A percentile compares a stretch with the other conserved stretches of the same genome.
phyloP scores from a whole-genome alignment of 2,113 vertebrate species.

The Colius striatus region DNA sequence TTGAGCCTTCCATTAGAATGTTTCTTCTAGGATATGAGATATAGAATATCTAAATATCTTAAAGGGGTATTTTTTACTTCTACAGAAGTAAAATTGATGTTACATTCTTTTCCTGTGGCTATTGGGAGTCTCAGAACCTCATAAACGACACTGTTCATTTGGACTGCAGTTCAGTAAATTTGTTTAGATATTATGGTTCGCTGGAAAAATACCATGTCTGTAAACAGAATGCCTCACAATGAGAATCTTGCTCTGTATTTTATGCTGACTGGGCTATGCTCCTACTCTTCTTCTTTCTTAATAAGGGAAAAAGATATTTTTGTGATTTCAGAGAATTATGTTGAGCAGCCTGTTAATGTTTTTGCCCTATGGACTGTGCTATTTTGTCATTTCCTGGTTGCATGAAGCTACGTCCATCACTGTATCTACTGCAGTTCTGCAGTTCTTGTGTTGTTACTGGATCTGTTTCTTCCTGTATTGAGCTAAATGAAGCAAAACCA shows the following conservation, averaged over 20 bases:
- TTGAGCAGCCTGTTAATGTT: not conserved
- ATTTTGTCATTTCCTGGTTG: not conserved
- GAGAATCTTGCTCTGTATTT: not conserved
- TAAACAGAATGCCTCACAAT: not conserved
- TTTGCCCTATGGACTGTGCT: not conserved
- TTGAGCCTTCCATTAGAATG: not conserved
- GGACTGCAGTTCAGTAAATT: not conserved
- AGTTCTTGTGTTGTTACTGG: not conserved
- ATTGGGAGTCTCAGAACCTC: not conserved
- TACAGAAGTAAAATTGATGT: not conserved
- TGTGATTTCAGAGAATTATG: not conserved
- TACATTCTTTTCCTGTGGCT: not conserved
- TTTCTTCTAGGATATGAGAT: not conserved
- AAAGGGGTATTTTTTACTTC: not conserved
- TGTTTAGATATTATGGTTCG: not conserved
- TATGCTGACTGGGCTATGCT: not conserved
- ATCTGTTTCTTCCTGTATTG: not conserved
- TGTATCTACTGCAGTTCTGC: not conserved
- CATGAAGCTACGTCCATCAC: not conserved
- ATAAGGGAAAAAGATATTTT: not conserved
- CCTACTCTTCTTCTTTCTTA: not conserved
- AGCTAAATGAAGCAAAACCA: not conserved
- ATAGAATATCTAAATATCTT: not conserved
- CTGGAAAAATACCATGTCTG: not conserved
- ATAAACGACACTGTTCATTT: not conserved